Percentiles rank a stretch among this genome's conserved stretches.
These are phyloP conservation scores for Spilarctia lutea DNA, from an alignment of 2,888 invertebrate genomes.

Conservation along the genomic window DNA sequence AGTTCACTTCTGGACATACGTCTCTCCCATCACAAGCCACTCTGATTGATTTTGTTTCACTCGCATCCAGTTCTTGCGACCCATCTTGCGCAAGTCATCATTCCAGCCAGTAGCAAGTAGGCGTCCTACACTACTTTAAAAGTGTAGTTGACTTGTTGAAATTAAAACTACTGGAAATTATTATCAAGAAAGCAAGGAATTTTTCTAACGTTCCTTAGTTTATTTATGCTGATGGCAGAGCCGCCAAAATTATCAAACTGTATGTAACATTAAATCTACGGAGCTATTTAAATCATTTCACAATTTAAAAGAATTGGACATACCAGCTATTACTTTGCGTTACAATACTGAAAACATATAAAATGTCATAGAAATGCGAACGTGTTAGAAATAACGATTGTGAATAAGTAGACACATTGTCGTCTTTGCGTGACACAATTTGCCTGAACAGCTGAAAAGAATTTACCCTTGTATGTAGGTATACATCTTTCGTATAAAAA, in stretches of 20 bases:
- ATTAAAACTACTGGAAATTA: background rate
- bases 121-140: no score
- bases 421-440: slow-evolving; percentile 20
- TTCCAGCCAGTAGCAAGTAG: no score
- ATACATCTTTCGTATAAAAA: background rate
- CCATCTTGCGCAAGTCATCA: no score
- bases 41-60: no score
- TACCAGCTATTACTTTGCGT: background rate
- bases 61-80: no score
- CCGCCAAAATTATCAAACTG: background rate
- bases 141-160: no score
- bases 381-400: slow-evolving; percentile 21
- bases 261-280: background rate
- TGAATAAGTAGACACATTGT: slow-evolving; percentile 18
- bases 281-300: background rate
- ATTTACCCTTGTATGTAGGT: background rate
- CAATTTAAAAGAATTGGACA: slow-evolving; percentile 10
- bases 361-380: slow-evolving; percentile 11
- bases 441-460: slow-evolving; percentile 14
- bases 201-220: background rate
- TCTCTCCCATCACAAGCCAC: no score
- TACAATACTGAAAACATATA: slow-evolving; percentile 19
- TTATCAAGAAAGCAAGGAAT: no score
- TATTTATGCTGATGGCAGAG: background rate
- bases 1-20: no score